Evolutionary conservation across 2,113 vertebrate species (phyloP).

Genomic region (Nycticorax nycticorax): DNA sequence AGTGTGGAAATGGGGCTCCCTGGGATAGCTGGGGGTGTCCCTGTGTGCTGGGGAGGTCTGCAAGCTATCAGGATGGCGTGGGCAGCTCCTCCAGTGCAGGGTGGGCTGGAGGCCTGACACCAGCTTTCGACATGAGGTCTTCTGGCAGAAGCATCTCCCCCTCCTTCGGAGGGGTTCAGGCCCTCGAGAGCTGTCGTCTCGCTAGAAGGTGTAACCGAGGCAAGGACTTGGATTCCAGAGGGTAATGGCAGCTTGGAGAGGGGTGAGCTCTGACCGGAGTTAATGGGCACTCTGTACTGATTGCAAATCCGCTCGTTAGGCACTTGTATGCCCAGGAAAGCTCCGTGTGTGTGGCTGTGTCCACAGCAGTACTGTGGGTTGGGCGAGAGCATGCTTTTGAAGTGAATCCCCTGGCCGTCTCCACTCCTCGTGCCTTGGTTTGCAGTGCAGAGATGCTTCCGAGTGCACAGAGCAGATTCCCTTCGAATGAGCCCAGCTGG

Average conservation of each 20-base stretch:
- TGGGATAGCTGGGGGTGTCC: not conserved
- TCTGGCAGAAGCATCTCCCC: not conserved
- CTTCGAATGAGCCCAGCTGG: not conserved
- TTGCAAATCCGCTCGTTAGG: fast-evolving
- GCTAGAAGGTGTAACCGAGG: not conserved
- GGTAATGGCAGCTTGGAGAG: not conserved
- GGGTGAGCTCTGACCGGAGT: not conserved
- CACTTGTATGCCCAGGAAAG: not conserved
- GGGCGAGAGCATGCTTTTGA: not conserved
- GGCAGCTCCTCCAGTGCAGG: not conserved
- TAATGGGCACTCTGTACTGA: not conserved
- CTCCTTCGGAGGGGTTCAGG: not conserved
- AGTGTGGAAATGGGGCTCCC: not conserved
- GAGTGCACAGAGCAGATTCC: not conserved
- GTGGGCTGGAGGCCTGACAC: not conserved
- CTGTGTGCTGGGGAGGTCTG: not conserved
- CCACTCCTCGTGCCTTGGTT: not conserved
- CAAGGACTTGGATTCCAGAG: not conserved
- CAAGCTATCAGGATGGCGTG: not conserved
- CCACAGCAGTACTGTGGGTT: not conserved
- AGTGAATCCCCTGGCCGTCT: fast-evolving
- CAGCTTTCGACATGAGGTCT: not conserved
- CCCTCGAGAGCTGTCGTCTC: not conserved
- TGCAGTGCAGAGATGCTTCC: not conserved
- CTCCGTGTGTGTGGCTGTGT: fast-evolving